These are phyloP conservation scores for Drosophila pegasa DNA, from an alignment of 2,888 invertebrate species.

Conservation along the genomic window DNA sequence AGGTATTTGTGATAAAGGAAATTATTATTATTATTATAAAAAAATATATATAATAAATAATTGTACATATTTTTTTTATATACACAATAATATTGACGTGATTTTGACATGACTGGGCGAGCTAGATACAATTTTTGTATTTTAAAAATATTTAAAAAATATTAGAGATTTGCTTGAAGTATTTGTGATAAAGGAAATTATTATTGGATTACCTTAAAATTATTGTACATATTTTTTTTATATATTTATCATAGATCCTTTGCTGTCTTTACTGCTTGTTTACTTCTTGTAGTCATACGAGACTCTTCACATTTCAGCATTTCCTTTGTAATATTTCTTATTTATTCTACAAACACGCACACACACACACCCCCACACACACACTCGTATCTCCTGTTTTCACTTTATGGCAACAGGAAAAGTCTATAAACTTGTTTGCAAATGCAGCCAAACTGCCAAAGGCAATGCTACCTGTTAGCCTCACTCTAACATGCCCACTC, in stretches of 20 bases:
- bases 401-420: constrained; percentile 28
- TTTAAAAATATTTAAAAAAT: too few relatives aligned
- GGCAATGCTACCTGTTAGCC: not conserved
- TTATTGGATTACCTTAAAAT: too few relatives aligned
- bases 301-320: not conserved
- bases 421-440: constrained; percentile 32
- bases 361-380: not conserved
- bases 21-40: too few relatives aligned
- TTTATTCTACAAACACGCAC: not conserved
- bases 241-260: too few relatives aligned
- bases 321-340: too few relatives aligned
- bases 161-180: too few relatives aligned
- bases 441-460: constrained; percentile 8
- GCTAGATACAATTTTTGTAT: not conserved
- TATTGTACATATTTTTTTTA: too few relatives aligned
- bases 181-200: not conserved
- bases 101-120: too few relatives aligned
- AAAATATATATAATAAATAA: not conserved
- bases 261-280: not conserved
- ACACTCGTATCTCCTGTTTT: not conserved
- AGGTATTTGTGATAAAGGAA: not conserved
- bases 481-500: not conserved
- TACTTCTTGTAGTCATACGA: not conserved
- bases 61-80: too few relatives aligned
- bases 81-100: too few relatives aligned